These are phyloP conservation scores for Teleogryllus occipitalis DNA, from an alignment of 1,140 invertebrate genomes.

Conservation along the genomic window DNA sequence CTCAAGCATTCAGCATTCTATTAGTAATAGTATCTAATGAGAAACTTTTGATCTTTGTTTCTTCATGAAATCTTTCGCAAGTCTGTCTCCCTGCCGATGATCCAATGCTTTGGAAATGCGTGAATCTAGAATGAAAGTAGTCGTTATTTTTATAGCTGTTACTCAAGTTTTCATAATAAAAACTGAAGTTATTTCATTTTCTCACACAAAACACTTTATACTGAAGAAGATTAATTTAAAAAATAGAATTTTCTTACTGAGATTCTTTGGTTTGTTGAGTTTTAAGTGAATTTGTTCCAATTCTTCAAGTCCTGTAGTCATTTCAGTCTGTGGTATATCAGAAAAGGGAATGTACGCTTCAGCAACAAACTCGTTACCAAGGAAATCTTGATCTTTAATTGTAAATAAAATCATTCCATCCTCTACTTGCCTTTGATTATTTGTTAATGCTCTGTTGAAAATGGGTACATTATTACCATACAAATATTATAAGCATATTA, in stretches of 20 bases:
- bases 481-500: neutral
- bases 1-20: too few species aligned
- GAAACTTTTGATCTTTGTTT: conserved; percentile 56
- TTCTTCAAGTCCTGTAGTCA: conserved; percentile 44
- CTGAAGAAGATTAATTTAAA: neutral
- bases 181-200: conserved; percentile 20
- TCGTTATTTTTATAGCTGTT: conserved; percentile 13
- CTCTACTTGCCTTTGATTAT: conserved; percentile 57
- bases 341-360: conserved; percentile 80
- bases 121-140: conserved; percentile 52
- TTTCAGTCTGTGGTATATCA: conserved; percentile 53
- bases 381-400: conserved; percentile 91
- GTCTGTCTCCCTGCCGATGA: conserved; percentile 77
- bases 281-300: conserved; percentile 71
- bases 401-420: conserved; percentile 79
- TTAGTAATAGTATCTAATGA: too few species aligned
- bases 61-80: conserved; percentile 84
- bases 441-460: conserved; percentile 39
- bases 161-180: neutral
- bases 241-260: conserved; percentile 45
- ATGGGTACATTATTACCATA: neutral
- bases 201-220: neutral
- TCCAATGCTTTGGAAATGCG: conserved; percentile 71
- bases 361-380: conserved; percentile 87
- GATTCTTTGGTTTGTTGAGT: conserved; percentile 66